These are phyloP conservation scores for Beroe forskalii DNA, from an alignment of 37 sponge, comb jelly and placozoan species.

Conservation along the genomic window DNA sequence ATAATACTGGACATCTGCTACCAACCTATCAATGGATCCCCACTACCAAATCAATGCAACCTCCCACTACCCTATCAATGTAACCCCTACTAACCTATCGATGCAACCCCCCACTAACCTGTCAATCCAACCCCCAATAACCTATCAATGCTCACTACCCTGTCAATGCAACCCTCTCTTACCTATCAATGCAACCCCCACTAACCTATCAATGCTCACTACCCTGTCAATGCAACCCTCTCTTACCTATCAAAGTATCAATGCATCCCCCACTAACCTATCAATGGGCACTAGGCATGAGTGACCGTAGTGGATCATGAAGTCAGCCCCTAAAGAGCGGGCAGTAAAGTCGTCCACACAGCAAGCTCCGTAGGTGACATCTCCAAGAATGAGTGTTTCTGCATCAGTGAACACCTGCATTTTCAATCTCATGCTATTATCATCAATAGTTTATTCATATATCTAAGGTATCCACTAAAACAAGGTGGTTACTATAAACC, in stretches of 20 bases:
- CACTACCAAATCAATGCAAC: too few relatives aligned
- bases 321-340: conserved; percentile 80
- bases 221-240: too few relatives aligned
- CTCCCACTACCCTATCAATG: too few relatives aligned
- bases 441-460: not conserved
- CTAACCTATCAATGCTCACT: too few relatives aligned
- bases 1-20: conserved; percentile 28
- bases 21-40: not conserved
- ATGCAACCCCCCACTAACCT: too few relatives aligned
- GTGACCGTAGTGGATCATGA: conserved; percentile 94
- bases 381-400: conserved; percentile 88
- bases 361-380: conserved; percentile 96
- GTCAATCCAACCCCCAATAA: too few relatives aligned
- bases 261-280: too few relatives aligned
- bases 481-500: not conserved
- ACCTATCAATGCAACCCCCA: too few relatives aligned
- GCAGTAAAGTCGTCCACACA: conserved; percentile 98
- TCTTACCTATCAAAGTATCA: too few relatives aligned
- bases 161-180: too few relatives aligned
- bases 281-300: conserved; percentile 75
- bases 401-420: conserved; percentile 77
- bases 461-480: not conserved
- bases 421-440: not conserved
- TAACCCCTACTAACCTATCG: too few relatives aligned
- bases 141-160: too few relatives aligned